Conservation (phyloP, 1,140 invertebrate genomes). For the Thaumatotibia leucotreta region DNA sequence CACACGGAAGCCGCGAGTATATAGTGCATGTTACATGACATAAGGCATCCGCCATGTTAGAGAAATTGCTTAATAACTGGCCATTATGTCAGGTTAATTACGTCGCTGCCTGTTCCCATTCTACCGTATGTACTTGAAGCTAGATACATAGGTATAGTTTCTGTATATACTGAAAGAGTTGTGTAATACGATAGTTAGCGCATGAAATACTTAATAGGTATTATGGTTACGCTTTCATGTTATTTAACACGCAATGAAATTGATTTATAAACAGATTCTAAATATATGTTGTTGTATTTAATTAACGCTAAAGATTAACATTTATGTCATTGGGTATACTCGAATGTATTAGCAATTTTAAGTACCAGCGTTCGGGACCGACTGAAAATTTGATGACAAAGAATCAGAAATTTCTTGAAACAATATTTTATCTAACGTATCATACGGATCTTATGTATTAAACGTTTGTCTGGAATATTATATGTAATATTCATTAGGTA, state of each 20-base stretch:
- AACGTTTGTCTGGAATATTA: no score
- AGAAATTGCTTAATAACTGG: slow-evolving; percentile 67
- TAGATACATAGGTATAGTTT: neutral
- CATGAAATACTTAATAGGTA: neutral
- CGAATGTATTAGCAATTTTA: no score
- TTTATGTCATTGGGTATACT: no score
- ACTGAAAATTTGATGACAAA: no score
- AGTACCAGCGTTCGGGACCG: no score
- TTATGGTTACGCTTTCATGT: neutral
- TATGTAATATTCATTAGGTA: no score
- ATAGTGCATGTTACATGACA: slow-evolving; percentile 10
- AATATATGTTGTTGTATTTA: no score
- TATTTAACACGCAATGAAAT: neutral
- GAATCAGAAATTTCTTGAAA: no score
- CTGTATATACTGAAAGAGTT: neutral
- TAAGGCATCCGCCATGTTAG: slow-evolving; percentile 45
- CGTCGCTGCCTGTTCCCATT: slow-evolving; percentile 36
- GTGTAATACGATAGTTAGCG: neutral
- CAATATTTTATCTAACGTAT: no score
- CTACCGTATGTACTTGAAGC: neutral
- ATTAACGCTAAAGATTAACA: no score
- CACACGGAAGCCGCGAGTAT: slow-evolving; percentile 1
- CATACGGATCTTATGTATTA: no score
- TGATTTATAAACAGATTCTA: neutral
- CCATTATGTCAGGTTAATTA: slow-evolving; percentile 67